Evolutionary conservation across 2,113 vertebrate genomes (phyloP).

Genomic region (Rostratula benghalensis): DNA sequence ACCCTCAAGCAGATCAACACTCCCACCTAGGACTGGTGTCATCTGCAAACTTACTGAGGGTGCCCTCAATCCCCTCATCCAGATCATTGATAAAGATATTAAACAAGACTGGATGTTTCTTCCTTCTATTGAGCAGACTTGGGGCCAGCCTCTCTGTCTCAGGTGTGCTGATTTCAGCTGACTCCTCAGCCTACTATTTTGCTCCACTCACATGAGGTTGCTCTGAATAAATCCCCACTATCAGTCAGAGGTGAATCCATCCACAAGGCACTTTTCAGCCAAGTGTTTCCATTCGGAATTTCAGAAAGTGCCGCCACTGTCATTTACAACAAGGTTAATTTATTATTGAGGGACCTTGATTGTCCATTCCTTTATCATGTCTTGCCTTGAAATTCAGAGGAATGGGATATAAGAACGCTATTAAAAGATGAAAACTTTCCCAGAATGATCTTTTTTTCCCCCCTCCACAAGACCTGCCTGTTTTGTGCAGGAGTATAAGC

Average conservation of each 20-base stretch:
- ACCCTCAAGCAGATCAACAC: no score
- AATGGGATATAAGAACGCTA: neutral
- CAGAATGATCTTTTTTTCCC: neutral
- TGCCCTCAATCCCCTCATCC: no score
- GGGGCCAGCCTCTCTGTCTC: conserved; percentile 27
- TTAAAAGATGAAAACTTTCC: conserved; percentile 30
- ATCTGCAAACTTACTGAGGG: no score
- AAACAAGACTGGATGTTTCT: neutral
- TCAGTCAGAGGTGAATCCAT: conserved; percentile 42
- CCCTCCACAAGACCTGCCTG: neutral
- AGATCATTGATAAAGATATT: no score
- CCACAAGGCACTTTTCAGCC: conserved; percentile 22
- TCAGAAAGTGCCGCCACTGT: conserved; percentile 22
- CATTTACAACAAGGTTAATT: conserved; percentile 58
- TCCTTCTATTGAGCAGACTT: conserved; percentile 29
- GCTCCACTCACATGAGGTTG: neutral
- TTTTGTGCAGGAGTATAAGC: neutral
- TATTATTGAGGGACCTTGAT: conserved; percentile 33
- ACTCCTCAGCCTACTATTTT: conserved; percentile 46
- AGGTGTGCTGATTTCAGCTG: conserved; percentile 44
- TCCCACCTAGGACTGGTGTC: no score
- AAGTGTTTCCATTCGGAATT: conserved; percentile 46
- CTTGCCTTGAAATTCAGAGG: conserved; percentile 19
- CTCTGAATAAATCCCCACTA: conserved; percentile 35
- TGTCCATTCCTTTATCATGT: neutral